Evolutionary conservation across 2,888 invertebrate species (phyloP).

Genomic region (Halictus quadricinctus): DNA sequence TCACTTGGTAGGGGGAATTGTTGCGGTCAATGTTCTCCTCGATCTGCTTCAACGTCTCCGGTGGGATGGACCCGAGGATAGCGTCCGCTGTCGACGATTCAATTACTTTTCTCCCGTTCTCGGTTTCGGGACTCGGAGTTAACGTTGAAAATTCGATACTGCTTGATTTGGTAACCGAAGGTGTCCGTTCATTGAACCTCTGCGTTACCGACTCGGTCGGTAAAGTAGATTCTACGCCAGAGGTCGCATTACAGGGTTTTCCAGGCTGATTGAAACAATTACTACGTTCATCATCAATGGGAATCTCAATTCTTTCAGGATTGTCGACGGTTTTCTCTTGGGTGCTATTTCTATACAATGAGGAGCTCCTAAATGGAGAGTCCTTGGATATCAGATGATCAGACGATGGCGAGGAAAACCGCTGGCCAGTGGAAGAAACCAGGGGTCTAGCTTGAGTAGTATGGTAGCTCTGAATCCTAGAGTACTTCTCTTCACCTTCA

Average conservation of each 20-base stretch:
- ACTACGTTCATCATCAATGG: background rate
- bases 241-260: background rate
- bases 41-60: constrained; percentile 47
- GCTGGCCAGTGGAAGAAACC: constrained; percentile 11
- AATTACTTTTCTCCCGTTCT: too few relatives aligned
- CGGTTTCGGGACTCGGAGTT: background rate
- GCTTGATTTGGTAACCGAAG: background rate
- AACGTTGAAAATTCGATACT: background rate
- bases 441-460: background rate
- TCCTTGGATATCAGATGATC: background rate
- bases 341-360: background rate
- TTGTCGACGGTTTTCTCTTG: background rate
- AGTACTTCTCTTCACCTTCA: background rate
- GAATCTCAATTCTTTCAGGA: background rate
- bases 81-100: constrained; percentile 12
- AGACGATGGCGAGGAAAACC: constrained; percentile 17
- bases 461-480: background rate
- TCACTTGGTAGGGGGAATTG: constrained; percentile 71
- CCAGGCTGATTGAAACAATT: constrained; percentile 13
- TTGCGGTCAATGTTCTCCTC: constrained; percentile 49
- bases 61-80: constrained; percentile 5
- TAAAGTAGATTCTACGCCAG: background rate
- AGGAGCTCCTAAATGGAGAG: background rate
- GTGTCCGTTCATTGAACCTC: background rate
- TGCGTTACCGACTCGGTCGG: background rate